phyloP scores from a whole-genome alignment of 2,113 vertebrate genomes.

The Falcunculus frontatus region DNA sequence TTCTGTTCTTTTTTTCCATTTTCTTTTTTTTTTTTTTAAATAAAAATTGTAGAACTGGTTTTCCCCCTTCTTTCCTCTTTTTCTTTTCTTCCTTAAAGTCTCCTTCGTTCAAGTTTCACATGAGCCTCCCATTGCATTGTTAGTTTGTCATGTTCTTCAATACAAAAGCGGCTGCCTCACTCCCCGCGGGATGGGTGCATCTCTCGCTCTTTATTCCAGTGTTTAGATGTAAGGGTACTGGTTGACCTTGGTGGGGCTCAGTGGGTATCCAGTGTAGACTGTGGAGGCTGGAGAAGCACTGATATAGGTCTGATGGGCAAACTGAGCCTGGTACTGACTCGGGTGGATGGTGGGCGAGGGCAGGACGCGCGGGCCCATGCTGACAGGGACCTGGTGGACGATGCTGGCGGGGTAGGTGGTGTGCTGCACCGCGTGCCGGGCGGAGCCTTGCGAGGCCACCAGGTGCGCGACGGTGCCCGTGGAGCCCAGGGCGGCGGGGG shows the following conservation, averaged over 20 bases:
- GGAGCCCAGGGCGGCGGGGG: slow-evolving; percentile 88
- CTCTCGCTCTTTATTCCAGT: slow-evolving; percentile 74
- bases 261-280: slow-evolving; percentile 99
- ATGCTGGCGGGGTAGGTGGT: slow-evolving; percentile 90
- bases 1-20: slow-evolving; percentile 49
- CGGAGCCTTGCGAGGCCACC: slow-evolving; percentile 91
- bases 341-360: slow-evolving; percentile 94
- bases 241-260: slow-evolving; percentile 99
- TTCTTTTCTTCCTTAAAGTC: slow-evolving; percentile 63
- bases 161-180: slow-evolving; percentile 56
- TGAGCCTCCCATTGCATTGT: slow-evolving; percentile 64
- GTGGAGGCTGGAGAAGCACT: slow-evolving; percentile 95
- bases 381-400: slow-evolving; percentile 95
- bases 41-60: slow-evolving; percentile 72
- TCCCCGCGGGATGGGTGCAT: background rate
- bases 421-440: slow-evolving; percentile 89
- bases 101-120: slow-evolving; percentile 70
- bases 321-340: slow-evolving; percentile 96
- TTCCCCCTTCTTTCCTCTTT: slow-evolving; percentile 59
- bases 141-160: slow-evolving; percentile 61
- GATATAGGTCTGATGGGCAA: slow-evolving; percentile 97
- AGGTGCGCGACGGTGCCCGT: slow-evolving; percentile 92
- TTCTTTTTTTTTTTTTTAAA: slow-evolving; percentile 58
- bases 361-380: slow-evolving; percentile 92
- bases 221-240: slow-evolving; percentile 98